Percentiles rank a stretch among this genome's conserved stretches.
These are phyloP conservation scores for Pteronotus mesoamericanus DNA, from an alignment of 2,797 vertebrate genomes.

Conservation along the genomic window DNA sequence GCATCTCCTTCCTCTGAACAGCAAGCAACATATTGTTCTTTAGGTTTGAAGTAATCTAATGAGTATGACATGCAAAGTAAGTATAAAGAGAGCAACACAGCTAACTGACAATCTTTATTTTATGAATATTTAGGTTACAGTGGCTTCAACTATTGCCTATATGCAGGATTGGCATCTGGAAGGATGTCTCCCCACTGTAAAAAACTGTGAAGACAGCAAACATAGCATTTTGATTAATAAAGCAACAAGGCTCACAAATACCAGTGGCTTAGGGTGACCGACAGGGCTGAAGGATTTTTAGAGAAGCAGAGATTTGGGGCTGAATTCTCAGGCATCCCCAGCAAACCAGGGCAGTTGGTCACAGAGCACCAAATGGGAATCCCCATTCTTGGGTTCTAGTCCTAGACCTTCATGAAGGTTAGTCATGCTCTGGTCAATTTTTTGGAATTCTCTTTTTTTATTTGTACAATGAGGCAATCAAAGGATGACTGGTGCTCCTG, in stretches of 20 bases:
- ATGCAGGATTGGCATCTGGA: not conserved
- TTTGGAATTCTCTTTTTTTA: not conserved
- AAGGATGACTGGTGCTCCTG: not conserved
- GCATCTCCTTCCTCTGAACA: not conserved
- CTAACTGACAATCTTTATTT: not conserved
- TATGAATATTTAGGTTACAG: not conserved
- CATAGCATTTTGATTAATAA: not conserved
- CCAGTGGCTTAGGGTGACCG: not conserved
- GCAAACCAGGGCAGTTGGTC: not conserved
- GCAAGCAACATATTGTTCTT: not conserved
- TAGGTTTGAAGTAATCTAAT: not conserved
- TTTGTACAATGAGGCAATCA: not conserved
- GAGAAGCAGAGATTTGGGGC: not conserved
- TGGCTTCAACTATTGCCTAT: not conserved
- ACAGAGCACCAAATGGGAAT: not conserved
- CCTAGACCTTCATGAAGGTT: not conserved
- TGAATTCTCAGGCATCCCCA: not conserved
- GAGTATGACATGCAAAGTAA: not conserved
- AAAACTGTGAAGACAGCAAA: not conserved
- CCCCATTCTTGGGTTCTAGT: not conserved
- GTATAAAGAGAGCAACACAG: not conserved
- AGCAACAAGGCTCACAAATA: not conserved
- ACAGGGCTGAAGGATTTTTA: not conserved
- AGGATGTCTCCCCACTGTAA: not conserved
- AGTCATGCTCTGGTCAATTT: not conserved